These are phyloP conservation scores for Alouatta palliata DNA, from an alignment of 2,113 vertebrate species.

Conservation along the genomic window DNA sequence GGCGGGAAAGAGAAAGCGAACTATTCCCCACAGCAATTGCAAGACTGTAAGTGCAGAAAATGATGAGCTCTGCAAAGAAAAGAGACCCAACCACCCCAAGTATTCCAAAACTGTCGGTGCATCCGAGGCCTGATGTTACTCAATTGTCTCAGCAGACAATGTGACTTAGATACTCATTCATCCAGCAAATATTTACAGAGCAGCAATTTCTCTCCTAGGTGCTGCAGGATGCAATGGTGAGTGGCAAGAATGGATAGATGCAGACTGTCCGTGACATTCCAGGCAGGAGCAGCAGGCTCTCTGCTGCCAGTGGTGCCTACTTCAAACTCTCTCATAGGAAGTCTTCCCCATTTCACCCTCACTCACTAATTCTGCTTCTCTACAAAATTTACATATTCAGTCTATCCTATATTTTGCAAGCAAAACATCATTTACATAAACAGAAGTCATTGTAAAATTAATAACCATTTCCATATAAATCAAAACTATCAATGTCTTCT, in stretches of 20 bases:
- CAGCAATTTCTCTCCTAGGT: background rate
- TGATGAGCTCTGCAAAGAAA: slow-evolving; percentile 60
- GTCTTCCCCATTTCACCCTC: background rate
- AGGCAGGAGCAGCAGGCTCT: rapidly evolving
- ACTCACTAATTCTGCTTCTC: background rate
- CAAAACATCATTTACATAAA: background rate
- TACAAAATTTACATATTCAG: background rate
- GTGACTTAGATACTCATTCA: background rate
- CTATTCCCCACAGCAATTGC: slow-evolving; percentile 29
- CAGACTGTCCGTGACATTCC: background rate
- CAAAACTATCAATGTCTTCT: background rate
- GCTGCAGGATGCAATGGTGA: background rate
- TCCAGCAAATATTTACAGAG: background rate
- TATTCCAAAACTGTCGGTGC: background rate
- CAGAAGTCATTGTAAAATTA: slow-evolving; percentile 22
- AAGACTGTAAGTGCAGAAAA: slow-evolving; percentile 59
- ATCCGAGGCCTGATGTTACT: background rate
- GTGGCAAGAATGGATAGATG: background rate
- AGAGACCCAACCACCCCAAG: background rate
- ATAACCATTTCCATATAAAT: background rate
- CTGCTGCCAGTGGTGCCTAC: background rate
- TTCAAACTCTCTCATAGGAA: background rate
- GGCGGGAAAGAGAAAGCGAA: slow-evolving; percentile 42
- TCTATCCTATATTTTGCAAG: background rate
- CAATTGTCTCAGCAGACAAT: background rate